Percentiles rank a stretch among this genome's conserved stretches.
phyloP scores from a whole-genome alignment of 2,113 vertebrate species.

The Pedionomus torquatus region DNA sequence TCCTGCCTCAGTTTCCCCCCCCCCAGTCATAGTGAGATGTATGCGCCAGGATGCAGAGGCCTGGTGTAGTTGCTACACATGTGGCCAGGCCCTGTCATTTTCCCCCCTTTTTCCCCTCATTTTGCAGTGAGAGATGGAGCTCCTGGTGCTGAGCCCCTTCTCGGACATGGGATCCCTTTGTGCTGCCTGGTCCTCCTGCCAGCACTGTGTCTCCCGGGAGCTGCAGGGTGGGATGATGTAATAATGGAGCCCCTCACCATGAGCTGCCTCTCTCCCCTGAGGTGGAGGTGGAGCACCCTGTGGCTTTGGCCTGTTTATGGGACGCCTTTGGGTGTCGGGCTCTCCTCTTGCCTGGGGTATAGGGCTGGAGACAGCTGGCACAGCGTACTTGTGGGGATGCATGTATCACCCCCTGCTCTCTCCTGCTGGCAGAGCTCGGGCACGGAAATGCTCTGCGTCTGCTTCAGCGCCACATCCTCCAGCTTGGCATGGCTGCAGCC shows the following conservation, averaged over 20 bases:
- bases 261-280: neutral
- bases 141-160: neutral
- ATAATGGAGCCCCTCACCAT: neutral
- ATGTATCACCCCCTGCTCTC: neutral
- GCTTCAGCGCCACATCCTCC: fast-evolving
- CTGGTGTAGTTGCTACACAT: neutral
- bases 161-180: fast-evolving
- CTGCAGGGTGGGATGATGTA: neutral
- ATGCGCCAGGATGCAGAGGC: fast-evolving
- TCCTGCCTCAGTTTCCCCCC: neutral
- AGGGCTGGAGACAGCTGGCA: fast-evolving
- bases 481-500: neutral
- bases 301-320: neutral
- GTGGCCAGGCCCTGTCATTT: neutral
- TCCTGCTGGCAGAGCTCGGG: neutral
- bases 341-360: neutral
- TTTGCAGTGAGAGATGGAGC: neutral
- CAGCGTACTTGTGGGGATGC: fast-evolving
- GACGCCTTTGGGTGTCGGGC: neutral
- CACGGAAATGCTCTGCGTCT: fast-evolving
- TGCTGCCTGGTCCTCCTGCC: fast-evolving
- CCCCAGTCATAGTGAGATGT: fast-evolving
- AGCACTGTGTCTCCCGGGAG: fast-evolving
- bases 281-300: neutral
- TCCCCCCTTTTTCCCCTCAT: fast-evolving